Conservation (phyloP, 2,113 vertebrate species). For the Narcine bancroftii region DNA sequence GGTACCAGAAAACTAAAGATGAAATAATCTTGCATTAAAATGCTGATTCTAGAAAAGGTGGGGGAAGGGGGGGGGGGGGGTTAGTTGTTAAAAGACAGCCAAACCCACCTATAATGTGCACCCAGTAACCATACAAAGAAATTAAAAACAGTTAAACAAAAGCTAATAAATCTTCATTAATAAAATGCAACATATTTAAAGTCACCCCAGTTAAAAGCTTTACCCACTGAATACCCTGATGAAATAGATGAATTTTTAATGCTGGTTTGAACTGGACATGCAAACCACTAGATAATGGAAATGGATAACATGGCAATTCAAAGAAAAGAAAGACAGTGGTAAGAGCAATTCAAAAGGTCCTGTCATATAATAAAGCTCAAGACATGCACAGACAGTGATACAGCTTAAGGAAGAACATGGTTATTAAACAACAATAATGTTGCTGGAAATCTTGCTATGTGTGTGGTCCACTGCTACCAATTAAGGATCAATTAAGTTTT, state of each 20-base stretch:
- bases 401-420: background rate
- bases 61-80: background rate
- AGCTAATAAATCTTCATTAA: background rate
- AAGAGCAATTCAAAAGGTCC: background rate
- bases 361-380: conserved; percentile 18
- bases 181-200: background rate
- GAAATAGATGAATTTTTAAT: background rate
- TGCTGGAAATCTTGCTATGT: conserved; percentile 27
- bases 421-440: background rate
- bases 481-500: conserved; percentile 4
- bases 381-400: conserved; percentile 15
- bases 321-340: background rate
- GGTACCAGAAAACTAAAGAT: background rate
- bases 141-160: conserved; percentile 16
- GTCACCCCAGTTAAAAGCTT: background rate
- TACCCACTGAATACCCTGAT: background rate
- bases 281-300: background rate
- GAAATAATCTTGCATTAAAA: background rate
- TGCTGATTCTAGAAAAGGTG: background rate
- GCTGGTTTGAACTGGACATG: background rate
- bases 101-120: background rate
- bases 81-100: background rate
- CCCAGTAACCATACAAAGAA: conserved; percentile 2
- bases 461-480: conserved; percentile 34
- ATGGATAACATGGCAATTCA: background rate